phyloP scores from a whole-genome alignment of 2,113 vertebrate species.

The Trematocara unimaculatum region DNA sequence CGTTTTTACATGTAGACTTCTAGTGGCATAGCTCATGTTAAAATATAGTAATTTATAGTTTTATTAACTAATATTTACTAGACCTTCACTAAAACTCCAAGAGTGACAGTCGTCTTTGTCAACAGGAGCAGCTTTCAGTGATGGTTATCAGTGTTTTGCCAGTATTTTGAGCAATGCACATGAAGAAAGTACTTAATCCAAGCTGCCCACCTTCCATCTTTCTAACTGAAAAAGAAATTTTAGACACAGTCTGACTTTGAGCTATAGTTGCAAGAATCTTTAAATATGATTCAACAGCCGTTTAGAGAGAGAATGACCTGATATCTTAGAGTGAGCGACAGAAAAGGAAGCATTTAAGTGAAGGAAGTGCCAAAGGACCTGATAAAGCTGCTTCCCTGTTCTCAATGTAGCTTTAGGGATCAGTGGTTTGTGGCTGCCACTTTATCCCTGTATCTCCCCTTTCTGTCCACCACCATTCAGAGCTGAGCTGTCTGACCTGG shows the following conservation, averaged over 20 bases:
- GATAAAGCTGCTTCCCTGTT: background rate
- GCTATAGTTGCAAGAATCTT: background rate
- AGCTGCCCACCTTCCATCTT: background rate
- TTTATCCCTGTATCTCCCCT: constrained; percentile 14
- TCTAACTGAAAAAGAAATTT: background rate
- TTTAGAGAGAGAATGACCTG: background rate
- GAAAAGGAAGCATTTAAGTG: background rate
- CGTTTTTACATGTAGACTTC: background rate
- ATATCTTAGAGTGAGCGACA: background rate
- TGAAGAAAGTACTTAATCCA: background rate
- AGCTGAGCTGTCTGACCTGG: background rate
- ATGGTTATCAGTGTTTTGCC: background rate
- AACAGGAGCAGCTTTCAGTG: background rate
- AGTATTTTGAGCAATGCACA: background rate
- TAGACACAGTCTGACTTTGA: background rate
- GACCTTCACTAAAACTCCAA: background rate
- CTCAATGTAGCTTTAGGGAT: constrained; percentile 10
- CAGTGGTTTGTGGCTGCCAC: background rate
- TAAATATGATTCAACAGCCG: background rate
- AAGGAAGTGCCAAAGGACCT: background rate
- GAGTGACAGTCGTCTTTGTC: background rate
- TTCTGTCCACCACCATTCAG: background rate
- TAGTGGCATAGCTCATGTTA: background rate
- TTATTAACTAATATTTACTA: background rate
- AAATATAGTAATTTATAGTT: background rate